These are phyloP conservation scores for Agrochola lychnidis DNA, from an alignment of 2,888 invertebrate genomes.

Conservation along the genomic window DNA sequence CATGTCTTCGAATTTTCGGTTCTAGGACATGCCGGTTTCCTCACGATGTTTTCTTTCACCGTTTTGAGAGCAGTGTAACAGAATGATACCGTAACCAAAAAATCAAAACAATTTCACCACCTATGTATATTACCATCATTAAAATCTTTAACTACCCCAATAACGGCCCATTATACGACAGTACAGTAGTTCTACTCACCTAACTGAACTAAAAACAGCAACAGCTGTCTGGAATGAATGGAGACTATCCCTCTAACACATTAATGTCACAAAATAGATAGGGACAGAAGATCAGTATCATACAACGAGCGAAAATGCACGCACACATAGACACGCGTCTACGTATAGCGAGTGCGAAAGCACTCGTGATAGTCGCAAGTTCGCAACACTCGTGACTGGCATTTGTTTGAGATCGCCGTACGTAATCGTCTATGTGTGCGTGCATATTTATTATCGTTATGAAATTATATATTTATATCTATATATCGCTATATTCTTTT, in stretches of 20 bases:
- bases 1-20: no score
- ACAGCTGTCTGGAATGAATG: slow-evolving; percentile 37
- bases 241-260: slow-evolving; percentile 33
- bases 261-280: neutral
- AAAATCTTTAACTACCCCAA: slow-evolving; percentile 5
- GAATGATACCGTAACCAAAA: no score
- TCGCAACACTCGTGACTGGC: neutral
- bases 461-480: no score
- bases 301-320: neutral
- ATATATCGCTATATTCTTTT: no score
- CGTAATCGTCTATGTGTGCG: neutral
- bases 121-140: neutral
- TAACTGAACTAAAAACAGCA: slow-evolving; percentile 28
- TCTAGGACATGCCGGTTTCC: no score
- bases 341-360: neutral
- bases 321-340: no score
- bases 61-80: no score
- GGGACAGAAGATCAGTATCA: neutral
- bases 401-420: neutral
- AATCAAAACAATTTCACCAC: neutral
- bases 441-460: neutral
- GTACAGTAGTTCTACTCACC: slow-evolving; percentile 29
- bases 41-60: no score
- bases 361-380: neutral
- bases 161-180: slow-evolving; percentile 5